Conservation (phyloP, 2,113 vertebrate genomes). For the Prochilodus magdalenae region DNA sequence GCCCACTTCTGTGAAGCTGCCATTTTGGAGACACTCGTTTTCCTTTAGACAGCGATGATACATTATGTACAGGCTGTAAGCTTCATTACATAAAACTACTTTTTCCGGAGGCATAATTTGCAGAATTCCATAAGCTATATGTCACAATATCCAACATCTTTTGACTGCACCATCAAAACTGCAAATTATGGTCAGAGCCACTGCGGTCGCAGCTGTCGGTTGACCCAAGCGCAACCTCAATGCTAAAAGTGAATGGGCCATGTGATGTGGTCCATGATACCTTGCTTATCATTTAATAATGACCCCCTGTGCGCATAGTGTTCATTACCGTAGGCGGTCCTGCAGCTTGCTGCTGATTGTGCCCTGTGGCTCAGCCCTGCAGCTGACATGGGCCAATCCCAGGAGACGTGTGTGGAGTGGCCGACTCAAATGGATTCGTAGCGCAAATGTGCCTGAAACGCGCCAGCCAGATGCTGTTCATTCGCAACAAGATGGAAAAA, state of each 20-base stretch:
- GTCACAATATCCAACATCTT: not conserved
- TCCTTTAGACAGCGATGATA: no score
- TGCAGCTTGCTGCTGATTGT: not conserved
- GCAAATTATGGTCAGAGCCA: not conserved
- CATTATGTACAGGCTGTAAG: no score
- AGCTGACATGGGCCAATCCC: not conserved
- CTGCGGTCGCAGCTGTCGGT: slow-evolving; percentile 8
- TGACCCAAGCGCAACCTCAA: not conserved
- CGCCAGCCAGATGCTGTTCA: slow-evolving; percentile 14
- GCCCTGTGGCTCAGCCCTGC: slow-evolving; percentile 17
- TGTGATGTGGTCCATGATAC: slow-evolving; percentile 28
- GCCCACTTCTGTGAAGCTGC: no score
- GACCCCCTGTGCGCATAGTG: not conserved
- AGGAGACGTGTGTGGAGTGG: slow-evolving; percentile 3
- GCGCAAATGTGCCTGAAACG: not conserved
- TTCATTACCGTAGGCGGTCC: not conserved
- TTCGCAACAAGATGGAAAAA: not conserved
- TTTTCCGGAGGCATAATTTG: no score
- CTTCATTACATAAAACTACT: no score
- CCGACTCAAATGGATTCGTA: slow-evolving; percentile 36
- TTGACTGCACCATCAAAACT: not conserved
- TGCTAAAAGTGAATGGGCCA: not conserved
- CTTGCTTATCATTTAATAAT: slow-evolving; percentile 10
- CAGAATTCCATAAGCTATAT: not conserved
- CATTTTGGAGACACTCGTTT: no score